Percentiles rank a stretch among this genome's conserved stretches.
phyloP scores from a whole-genome alignment of 2,888 invertebrate species.

The Hemistola chrysoprasaria region DNA sequence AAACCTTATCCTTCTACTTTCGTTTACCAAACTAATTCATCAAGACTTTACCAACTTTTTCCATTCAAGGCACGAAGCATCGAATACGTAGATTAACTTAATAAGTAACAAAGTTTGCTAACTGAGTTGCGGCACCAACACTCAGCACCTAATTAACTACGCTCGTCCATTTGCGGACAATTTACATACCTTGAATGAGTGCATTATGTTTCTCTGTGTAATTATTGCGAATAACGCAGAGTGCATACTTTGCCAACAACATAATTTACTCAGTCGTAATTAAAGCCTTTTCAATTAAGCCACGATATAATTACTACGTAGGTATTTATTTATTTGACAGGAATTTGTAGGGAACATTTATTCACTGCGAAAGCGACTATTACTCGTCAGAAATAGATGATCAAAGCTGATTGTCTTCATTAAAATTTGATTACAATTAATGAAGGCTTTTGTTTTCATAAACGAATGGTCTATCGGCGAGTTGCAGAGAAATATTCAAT shows the following conservation, averaged over 20 bases:
- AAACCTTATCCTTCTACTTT: slow-evolving; percentile 25
- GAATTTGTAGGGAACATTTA: slow-evolving; percentile 20
- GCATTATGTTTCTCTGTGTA: slow-evolving; percentile 25
- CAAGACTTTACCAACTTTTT: slow-evolving; percentile 22
- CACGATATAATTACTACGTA: slow-evolving; percentile 20
- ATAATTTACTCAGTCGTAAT: slow-evolving; percentile 42
- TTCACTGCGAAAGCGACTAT: slow-evolving; percentile 25
- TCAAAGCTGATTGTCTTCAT: slow-evolving; percentile 2
- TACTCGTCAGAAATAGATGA: background rate
- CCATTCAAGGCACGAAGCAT: slow-evolving; percentile 20
- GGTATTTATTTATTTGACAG: slow-evolving; percentile 32
- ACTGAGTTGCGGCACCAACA: slow-evolving; percentile 6
- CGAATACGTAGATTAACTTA: slow-evolving; percentile 19
- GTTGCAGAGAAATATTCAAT: too few relatives aligned
- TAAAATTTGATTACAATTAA: slow-evolving; percentile 6
- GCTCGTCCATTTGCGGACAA: slow-evolving; percentile 17
- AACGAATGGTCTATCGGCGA: too few relatives aligned
- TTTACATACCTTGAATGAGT: slow-evolving; percentile 20
- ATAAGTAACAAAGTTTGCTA: slow-evolving; percentile 15
- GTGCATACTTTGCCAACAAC: slow-evolving; percentile 38
- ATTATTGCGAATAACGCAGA: slow-evolving; percentile 26
- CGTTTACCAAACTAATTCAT: slow-evolving; percentile 28
- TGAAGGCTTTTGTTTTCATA: background rate
- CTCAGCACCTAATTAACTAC: slow-evolving; percentile 13
- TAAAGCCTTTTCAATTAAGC: slow-evolving; percentile 44